Evolutionary conservation across 1,140 invertebrate genomes (phyloP).

Genomic region (Lineus longissimus): DNA sequence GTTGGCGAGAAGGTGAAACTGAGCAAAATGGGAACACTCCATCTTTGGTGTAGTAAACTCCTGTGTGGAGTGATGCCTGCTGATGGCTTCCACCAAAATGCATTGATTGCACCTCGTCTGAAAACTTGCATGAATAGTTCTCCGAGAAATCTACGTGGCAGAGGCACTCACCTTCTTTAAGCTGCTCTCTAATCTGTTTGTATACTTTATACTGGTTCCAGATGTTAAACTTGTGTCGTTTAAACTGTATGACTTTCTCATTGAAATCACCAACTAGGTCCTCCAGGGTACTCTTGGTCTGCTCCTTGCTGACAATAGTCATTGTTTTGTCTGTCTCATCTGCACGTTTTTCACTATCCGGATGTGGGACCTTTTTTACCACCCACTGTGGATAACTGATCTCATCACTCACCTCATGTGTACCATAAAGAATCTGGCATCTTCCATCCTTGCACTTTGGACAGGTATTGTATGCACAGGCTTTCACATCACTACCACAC

Average conservation of each 20-base stretch:
- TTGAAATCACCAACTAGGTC: constrained; percentile 9
- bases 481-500: constrained; percentile 11
- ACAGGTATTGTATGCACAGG: constrained; percentile 23
- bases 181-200: constrained; percentile 11
- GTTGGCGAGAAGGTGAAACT: constrained; percentile 21
- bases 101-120: constrained; percentile 23
- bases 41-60: constrained; percentile 10
- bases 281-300: neutral
- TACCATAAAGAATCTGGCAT: neutral
- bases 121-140: constrained; percentile 24
- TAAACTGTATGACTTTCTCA: constrained; percentile 13
- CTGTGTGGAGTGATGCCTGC: constrained; percentile 24
- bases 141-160: constrained; percentile 27
- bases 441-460: constrained; percentile 17
- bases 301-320: constrained; percentile 6
- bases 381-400: constrained; percentile 12
- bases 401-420: constrained; percentile 8
- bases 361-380: too few relatives aligned
- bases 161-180: constrained; percentile 15
- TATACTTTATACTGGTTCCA: constrained; percentile 20
- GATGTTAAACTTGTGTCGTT: constrained; percentile 17
- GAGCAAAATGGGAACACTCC: constrained; percentile 14
- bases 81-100: constrained; percentile 25
- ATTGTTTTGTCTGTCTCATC: constrained; percentile 7
- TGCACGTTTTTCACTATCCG: neutral